Evolutionary conservation across 2,888 invertebrate species (phyloP).

Genomic region (Glaucopsyche alexis): DNA sequence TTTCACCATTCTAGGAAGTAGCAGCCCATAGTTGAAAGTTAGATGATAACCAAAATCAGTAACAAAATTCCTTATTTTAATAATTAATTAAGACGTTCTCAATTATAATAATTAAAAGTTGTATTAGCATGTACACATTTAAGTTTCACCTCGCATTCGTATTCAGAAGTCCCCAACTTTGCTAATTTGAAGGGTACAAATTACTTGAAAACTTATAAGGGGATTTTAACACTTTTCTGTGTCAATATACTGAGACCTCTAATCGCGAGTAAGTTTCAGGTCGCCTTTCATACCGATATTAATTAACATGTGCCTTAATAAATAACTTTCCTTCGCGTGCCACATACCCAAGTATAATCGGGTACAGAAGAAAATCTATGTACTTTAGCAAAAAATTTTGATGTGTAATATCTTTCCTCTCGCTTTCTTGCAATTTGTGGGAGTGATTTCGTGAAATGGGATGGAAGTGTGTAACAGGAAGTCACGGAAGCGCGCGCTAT

Average conservation of each 20-base stretch:
- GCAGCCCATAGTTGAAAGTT: not conserved
- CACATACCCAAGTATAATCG: slow-evolving; percentile 44
- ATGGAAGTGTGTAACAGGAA: too few species aligned
- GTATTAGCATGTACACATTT: slow-evolving; percentile 1
- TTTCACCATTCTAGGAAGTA: too few species aligned
- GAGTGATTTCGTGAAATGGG: too few species aligned
- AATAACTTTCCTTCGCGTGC: slow-evolving; percentile 51
- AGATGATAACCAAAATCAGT: not conserved
- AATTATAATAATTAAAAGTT: slow-evolving; percentile 16
- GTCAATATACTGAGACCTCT: slow-evolving; percentile 58
- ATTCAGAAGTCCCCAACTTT: slow-evolving; percentile 48
- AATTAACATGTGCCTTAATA: slow-evolving; percentile 59
- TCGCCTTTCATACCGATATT: slow-evolving; percentile 69
- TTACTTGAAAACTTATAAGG: slow-evolving; percentile 52
- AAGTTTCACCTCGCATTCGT: not conserved
- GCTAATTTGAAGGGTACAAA: slow-evolving; percentile 48
- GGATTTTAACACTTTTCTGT: slow-evolving; percentile 55
- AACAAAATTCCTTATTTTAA: not conserved
- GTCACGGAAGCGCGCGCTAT: too few species aligned
- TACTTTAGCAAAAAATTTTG: too few species aligned
- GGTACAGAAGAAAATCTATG: not conserved
- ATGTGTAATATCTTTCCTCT: too few species aligned
- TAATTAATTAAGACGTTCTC: slow-evolving; percentile 10
- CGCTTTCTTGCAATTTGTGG: too few species aligned
- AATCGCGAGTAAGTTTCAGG: slow-evolving; percentile 74